phyloP scores from a whole-genome alignment of 1,140 invertebrate species.

The Bacillus rossius region DNA sequence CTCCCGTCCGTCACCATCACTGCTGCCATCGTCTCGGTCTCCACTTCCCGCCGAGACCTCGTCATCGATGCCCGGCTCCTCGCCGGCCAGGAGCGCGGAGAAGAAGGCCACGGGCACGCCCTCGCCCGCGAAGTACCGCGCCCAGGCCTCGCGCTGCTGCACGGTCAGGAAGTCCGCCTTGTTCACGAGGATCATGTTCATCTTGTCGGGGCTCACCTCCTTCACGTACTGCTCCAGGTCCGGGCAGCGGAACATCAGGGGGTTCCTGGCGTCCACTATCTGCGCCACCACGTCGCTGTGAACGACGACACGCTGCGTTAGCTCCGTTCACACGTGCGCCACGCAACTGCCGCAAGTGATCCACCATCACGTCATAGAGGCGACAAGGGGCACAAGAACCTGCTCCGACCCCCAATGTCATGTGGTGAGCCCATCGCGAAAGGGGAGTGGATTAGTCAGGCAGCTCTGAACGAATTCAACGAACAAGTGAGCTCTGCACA shows the following conservation, averaged over 20 bases:
- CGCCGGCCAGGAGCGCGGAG: conserved; percentile 55
- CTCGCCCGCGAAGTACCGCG: conserved; percentile 72
- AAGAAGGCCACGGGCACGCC: conserved; percentile 74
- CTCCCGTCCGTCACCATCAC: conserved; percentile 28
- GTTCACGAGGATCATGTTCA: conserved; percentile 86
- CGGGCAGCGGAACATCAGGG: conserved; percentile 86
- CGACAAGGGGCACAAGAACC: no score
- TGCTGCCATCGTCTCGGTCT: conserved; percentile 20
- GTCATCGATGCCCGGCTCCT: conserved; percentile 23
- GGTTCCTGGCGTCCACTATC: conserved; percentile 96
- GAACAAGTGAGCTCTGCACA: no score
- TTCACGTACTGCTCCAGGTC: conserved; percentile 94
- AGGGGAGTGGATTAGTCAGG: no score
- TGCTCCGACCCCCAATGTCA: no score
- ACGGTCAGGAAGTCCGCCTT: conserved; percentile 93
- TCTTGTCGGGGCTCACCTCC: conserved; percentile 72
- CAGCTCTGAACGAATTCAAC: no score
- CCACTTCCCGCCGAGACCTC: conserved; percentile 25
- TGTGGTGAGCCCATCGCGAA: no score
- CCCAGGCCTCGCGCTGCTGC: conserved; percentile 79
- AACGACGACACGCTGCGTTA: no score
- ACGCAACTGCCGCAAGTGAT: no score
- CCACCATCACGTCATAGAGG: no score
- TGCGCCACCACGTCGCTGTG: conserved; percentile 89
- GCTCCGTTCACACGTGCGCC: no score